These are phyloP conservation scores for Drosophila gaucha DNA, from an alignment of 2,888 invertebrate genomes.

Conservation along the genomic window DNA sequence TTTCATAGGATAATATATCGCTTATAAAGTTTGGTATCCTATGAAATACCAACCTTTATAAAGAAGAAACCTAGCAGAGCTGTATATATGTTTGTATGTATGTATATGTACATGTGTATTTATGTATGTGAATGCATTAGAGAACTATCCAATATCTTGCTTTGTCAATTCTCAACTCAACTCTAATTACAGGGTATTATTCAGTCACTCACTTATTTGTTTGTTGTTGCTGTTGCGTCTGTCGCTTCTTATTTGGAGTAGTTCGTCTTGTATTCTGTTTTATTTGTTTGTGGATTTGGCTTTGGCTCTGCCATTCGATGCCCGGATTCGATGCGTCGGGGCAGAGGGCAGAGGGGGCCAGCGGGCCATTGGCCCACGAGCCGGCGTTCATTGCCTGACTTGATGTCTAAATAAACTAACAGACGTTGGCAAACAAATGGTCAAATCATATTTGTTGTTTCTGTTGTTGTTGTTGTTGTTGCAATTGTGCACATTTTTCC, in stretches of 20 bases:
- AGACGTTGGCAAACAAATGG: slow-evolving; percentile 35
- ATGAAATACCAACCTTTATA: no score
- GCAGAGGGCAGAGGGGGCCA: not conserved
- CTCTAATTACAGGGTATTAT: slow-evolving; percentile 1
- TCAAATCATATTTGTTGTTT: slow-evolving; percentile 33
- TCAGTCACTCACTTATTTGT: fast-evolving
- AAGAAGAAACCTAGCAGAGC: no score
- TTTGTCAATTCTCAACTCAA: no score
- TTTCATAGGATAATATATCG: no score
- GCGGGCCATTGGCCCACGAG: slow-evolving; percentile 23
- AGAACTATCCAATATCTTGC: no score
- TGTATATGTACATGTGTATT: no score
- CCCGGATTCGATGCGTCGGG: slow-evolving; percentile 17
- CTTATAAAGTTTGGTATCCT: no score
- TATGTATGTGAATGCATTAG: no score
- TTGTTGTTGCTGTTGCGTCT: not conserved
- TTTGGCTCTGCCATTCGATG: slow-evolving; percentile 28
- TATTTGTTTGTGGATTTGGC: slow-evolving; percentile 17
- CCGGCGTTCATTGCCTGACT: slow-evolving; percentile 53
- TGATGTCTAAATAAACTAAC: slow-evolving; percentile 56
- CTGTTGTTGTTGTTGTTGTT: slow-evolving; percentile 17
- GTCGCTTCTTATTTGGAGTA: slow-evolving; percentile 45
- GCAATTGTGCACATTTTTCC: slow-evolving; percentile 18
- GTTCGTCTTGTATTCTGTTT: slow-evolving; percentile 23
- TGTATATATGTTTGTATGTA: no score